Evolutionary conservation across 1,140 invertebrate genomes (phyloP).

Genomic region (Listronotus bonariensis): DNA sequence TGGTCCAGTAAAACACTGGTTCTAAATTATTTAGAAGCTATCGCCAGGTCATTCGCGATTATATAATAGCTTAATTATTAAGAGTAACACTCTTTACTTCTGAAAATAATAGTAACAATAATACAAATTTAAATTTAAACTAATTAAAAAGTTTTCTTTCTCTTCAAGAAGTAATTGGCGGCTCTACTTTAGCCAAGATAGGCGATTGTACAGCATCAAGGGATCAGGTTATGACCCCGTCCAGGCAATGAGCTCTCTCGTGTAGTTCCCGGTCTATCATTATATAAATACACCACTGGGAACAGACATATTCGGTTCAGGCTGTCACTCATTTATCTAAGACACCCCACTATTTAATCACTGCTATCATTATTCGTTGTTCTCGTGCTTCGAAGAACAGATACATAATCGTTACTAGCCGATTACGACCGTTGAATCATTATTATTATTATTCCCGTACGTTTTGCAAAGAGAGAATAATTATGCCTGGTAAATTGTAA

Average conservation of each 20-base stretch:
- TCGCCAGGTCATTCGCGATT: no score
- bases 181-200: conserved; percentile 30
- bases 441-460: conserved; percentile 43
- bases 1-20: no score
- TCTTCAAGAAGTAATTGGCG: conserved; percentile 21
- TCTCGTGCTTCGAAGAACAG: conserved; percentile 41
- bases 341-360: conserved; percentile 52
- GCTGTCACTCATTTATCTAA: conserved; percentile 55
- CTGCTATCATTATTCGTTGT: conserved; percentile 48
- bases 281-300: conserved; percentile 56
- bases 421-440: conserved; percentile 38
- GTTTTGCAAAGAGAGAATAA: conserved; percentile 16
- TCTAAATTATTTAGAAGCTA: no score
- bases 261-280: conserved; percentile 53
- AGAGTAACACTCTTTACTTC: no score
- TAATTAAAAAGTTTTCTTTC: conserved; percentile 3
- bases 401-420: conserved; percentile 46
- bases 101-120: no score
- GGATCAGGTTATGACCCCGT: conserved; percentile 54
- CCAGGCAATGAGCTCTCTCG: conserved; percentile 43
- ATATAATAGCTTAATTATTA: no score
- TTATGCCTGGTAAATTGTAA: background rate
- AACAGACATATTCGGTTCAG: conserved; percentile 45
- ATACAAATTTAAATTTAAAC: no score
- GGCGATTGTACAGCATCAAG: conserved; percentile 38